Base-by-base conservation (phyloP, 1,140 invertebrate species). In the Hycleus cichorii region DNA sequence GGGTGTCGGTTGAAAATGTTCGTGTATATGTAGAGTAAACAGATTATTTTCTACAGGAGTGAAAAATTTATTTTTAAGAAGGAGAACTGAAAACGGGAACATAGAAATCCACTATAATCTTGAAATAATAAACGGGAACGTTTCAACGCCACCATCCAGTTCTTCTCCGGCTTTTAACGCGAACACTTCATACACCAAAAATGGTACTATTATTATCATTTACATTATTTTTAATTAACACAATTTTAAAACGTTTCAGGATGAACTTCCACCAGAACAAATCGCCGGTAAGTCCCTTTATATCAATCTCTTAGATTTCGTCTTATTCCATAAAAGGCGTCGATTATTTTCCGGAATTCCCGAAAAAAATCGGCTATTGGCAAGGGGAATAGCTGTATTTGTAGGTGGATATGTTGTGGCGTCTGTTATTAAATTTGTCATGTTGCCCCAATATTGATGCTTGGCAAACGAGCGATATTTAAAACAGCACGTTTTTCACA, bases 231-330 rank as follows among this genome's bases (percentile, higher is more conserved):
- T 26, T 47, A 12, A 6, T 40, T 11, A 11, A 44, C 18, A 25
- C 48, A 27, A 57, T 49, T 11, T 49, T 26, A n/a, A 40, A 10
- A 42, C 48, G 53, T 70, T 71, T 49, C 58, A 72, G 71, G 71
- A 72, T 68, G 71, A 72, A 62, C 65, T 72, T 43, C 71, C 71
- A 26, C 68, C 71, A 65, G 71, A 72, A 67, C 71, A 72, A 63
- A 64, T 72, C 46, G 71, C 71, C 49, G 71, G 71, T 72, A 65
- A 71, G 71, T 68, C 7, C 2, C 7, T 32, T 0, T 32, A 4
- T 32, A 3, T 5, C 7, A 32, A 32, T 7, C 1, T 5, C 4
- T 5, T 7, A 32, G 7, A 32, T 5, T 32, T 7, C 32, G 46
- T 0, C 10, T n/a, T n/a, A 39, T 39, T 50, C 12, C 39, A 12